Evolutionary conservation across 2,113 vertebrate genomes (phyloP).

Genomic region (Saccopteryx leptura): DNA sequence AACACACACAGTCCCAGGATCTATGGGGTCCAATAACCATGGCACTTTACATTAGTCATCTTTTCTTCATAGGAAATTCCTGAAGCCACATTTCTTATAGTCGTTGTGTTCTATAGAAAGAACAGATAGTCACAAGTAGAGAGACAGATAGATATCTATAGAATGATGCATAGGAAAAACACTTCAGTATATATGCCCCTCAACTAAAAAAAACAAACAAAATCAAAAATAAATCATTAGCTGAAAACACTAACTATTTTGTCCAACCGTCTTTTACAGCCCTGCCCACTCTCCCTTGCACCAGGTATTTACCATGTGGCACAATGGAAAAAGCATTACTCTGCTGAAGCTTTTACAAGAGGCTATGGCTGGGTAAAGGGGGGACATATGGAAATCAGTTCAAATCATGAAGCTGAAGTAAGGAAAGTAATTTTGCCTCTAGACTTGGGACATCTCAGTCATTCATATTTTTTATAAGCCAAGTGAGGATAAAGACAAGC

Average conservation of each 20-base stretch:
- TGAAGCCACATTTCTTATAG: neutral
- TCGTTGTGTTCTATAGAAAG: neutral
- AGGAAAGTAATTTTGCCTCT: neutral
- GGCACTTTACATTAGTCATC: neutral
- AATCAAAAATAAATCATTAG: neutral
- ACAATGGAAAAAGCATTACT: neutral
- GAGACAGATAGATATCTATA: neutral
- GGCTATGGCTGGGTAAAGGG: neutral
- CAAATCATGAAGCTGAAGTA: neutral
- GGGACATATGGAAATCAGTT: slow-evolving; percentile 7
- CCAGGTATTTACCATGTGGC: neutral
- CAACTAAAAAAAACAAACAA: neutral
- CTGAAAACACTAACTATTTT: slow-evolving; percentile 22
- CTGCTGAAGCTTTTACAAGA: neutral
- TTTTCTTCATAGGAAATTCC: slow-evolving; percentile 17
- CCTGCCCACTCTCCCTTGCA: neutral
- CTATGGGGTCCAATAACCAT: neutral
- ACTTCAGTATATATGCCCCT: neutral
- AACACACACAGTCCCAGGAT: neutral
- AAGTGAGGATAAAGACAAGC: slow-evolving; percentile 6
- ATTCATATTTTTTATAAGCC: slow-evolving; percentile 24
- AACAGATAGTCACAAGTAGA: neutral
- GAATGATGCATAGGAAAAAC: neutral
- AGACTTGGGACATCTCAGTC: neutral
- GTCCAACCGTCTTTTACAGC: neutral